Percentiles rank a stretch among this genome's conserved stretches.
These are phyloP conservation scores for Colius striatus DNA, from an alignment of 2,113 vertebrate species.

Conservation along the genomic window DNA sequence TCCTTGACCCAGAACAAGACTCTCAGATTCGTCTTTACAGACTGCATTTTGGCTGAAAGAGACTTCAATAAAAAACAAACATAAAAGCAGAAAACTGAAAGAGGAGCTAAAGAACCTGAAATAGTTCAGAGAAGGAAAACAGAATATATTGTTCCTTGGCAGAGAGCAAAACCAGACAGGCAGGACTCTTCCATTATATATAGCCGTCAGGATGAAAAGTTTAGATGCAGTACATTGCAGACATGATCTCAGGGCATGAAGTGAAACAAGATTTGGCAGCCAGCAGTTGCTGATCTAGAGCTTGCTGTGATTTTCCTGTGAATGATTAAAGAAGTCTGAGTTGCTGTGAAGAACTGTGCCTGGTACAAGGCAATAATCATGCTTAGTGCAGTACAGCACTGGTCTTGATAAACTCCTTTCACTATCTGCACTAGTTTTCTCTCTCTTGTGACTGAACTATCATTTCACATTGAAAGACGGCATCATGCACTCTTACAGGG, in stretches of 20 bases:
- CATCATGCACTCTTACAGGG: neutral
- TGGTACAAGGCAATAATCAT: neutral
- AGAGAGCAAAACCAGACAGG: constrained; percentile 30
- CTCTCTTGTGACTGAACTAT: no score
- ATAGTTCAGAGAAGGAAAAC: neutral
- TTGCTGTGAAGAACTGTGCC: neutral
- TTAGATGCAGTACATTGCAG: neutral
- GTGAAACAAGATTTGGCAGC: neutral
- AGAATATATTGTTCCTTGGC: neutral
- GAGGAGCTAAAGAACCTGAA: neutral
- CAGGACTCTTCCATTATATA: neutral
- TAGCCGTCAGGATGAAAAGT: neutral
- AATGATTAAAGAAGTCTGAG: neutral
- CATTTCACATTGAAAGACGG: neutral
- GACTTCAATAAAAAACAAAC: neutral
- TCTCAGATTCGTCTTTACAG: neutral
- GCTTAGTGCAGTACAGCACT: neutral
- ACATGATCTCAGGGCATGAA: neutral
- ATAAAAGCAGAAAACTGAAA: neutral
- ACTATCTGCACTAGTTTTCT: neutral
- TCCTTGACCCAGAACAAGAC: neutral
- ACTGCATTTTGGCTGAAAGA: neutral
- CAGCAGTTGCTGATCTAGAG: neutral
- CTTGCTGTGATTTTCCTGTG: neutral
- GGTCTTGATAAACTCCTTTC: neutral